Evolutionary conservation across 2,797 vertebrate genomes (phyloP), one percentile per base, ranked within the genome.

Genomic region (Xenentodon cancila): DNA sequence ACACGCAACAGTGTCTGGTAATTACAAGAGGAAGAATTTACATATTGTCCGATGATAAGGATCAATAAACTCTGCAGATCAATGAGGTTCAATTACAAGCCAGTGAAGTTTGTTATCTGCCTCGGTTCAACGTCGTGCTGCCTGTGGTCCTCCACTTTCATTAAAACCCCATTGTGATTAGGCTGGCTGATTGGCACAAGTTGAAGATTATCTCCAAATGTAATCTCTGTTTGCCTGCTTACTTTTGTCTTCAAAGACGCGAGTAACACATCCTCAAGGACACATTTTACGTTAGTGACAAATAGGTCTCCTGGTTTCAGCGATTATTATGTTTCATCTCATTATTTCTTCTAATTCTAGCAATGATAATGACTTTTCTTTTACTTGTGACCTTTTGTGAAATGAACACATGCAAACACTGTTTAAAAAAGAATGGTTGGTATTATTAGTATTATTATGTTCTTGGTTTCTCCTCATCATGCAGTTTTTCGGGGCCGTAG

Each of bases 1-100:
- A 83, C 78, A 72, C 60, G 53, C 25, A 25, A 17, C 19, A 53
- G 57, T 80, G 77, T 80, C 64, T 76, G 50, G 65, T 72, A 80
- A 78, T 70, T 68, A 69, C 30, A 60, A 79, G 83, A 11, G 53
- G 68, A 77, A 34, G 48, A 74, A 88, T 91, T 89, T 89, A 77
- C 89, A 91, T 91, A 91, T 88, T 87, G 84, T 77, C 71, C 82
- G 58, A 84, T 82, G 90, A 91, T 91, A 91, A 88, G 77, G 71
- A 89, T 91, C 88, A 87, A 89, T 89, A 87, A 86, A 85, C 72
- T 76, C 79, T 76, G 71, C 70, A 61, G 87, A 92, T 91, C 91
- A 90, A 92, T 92, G 88, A 84, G 82, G 88, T 88, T 86, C 90
- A 90, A 90, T 92, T 91, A 91, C 88, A 89, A 84, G 80, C 85